Base-by-base conservation (phyloP, 2,888 invertebrate species). In the Eilema depressum region DNA sequence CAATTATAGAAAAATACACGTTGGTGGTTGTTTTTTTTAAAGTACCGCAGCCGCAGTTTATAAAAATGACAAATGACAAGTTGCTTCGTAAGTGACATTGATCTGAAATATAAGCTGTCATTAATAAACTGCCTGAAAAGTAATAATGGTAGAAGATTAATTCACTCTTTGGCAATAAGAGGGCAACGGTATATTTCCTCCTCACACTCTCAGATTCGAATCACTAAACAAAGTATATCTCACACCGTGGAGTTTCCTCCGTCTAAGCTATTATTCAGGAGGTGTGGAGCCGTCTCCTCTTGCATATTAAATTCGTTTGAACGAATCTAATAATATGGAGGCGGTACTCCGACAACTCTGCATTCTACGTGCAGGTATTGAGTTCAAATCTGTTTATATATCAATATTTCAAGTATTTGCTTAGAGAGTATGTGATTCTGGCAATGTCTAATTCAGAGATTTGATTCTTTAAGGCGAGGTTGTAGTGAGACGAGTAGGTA, bases 271-370 rank as follows among this genome's bases (percentile, higher is more conserved):
- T 63, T 68, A 63, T 68, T 65, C 69, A 65, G 20, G n/a, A 65
- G 69, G 41, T 28, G 64, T 64, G 69, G 25, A 60, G 59, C 12
- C 70, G 64, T 66, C 69, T 66, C 73, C 64, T n/a, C 64, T 41
- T 64, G 60, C 69, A 69, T 69, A 69, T 69, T 65, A 61, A 65
- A 69, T 69, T 61, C 53, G 47, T 61, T 60, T 69, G 61, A 47
- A 65, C 26, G 69, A 60, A 64, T 64, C 30, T 64, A 69, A 63
- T 57, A 28, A 23, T n/a, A 41, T 2, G n/a, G 41, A 33, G 57
- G 10, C 53, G 53, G 53, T 10, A n/a, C n/a, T 53, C 17, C 7
- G 0, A 10, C 0, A 25, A 33, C 23, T 33, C 17, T 66, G 33
- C 66, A 53, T 33, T 20, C 33, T 26, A 53, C n/a, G 47, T 60